Evolutionary conservation across 1,140 invertebrate species (phyloP).

Genomic region (Amphibalanus amphitrite): DNA sequence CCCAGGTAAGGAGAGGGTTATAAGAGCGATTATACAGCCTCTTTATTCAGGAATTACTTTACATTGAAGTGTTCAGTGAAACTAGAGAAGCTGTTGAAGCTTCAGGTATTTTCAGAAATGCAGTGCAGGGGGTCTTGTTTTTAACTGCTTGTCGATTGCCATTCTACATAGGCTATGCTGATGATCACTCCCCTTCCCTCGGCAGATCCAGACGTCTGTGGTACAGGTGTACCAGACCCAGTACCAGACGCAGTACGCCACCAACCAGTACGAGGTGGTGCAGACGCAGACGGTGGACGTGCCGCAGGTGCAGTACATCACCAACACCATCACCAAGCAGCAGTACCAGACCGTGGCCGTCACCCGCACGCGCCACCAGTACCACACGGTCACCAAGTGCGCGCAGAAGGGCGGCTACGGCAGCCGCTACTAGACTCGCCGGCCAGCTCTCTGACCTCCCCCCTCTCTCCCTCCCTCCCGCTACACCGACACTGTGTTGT

Average conservation of each 20-base stretch:
- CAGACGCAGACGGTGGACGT: background rate
- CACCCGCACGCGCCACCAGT: background rate
- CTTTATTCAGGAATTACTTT: background rate
- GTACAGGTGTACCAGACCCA: background rate
- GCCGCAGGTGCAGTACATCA: slow-evolving; percentile 4
- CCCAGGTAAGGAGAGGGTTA: background rate
- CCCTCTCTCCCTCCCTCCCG: too few species aligned
- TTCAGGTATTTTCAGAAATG: background rate
- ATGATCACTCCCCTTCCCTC: background rate
- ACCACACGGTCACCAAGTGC: background rate
- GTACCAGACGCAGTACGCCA: slow-evolving; percentile 1
- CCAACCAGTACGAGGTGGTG: slow-evolving; percentile 1
- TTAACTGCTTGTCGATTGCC: too few species aligned
- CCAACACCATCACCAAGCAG: background rate
- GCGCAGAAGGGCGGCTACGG: background rate
- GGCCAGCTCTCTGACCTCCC: too few species aligned
- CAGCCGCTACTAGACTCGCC: too few species aligned
- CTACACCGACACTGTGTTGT: too few species aligned
- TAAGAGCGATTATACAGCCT: background rate
- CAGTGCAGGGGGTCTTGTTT: too few species aligned
- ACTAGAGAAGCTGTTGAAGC: background rate
- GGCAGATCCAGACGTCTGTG: background rate
- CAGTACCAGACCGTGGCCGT: background rate
- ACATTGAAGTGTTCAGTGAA: background rate
- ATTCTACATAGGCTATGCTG: background rate